Evolutionary conservation across 1,140 invertebrate genomes (phyloP), one percentile per base, ranked within the genome.

Genomic region (Polypedilum pembai): DNA sequence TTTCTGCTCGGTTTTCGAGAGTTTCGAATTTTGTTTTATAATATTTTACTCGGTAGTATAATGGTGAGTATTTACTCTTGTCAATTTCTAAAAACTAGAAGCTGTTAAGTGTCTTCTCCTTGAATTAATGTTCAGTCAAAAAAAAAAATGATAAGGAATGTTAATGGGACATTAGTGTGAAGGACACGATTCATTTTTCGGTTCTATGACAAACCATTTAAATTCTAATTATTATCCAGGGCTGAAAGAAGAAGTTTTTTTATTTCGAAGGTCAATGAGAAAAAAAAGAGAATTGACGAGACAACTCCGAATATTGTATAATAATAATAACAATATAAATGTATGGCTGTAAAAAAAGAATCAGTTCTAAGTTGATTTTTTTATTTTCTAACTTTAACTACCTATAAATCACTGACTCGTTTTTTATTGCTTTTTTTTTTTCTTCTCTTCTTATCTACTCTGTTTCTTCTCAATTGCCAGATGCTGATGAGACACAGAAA

Each of bases 311-410:
- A 56, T 56, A 56, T 56, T 12, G 12, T 56, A 56, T 56, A 12
- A 56, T n/a, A 56, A 56, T 56, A 56, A 56, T 56, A 33, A 33
- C 24, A 33, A 33, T 33, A 33, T 33, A 56, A 56, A 56, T 56
- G 45, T 56, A 56, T n/a, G 45, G 45, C 45, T n/a, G 45, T 56
- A 56, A 56, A 56, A 56, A 56, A n/a, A 56, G 45, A 56, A 56
- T 56, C 45, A 56, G 45, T 56, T 56, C 45, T 56, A 4, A 56
- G 45, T 56, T 56, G 45, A 56, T 56, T 56, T 56, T 56, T 56
- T 56, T 33, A 33, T 33, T 33, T 33, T 33, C 24, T 33, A 33
- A 33, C 24, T 33, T 56, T 56, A 56, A 56, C 45, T 56, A 56
- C 45, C 45, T 56, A 56, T 56, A 56, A 56, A 56, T 56, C 45